These are phyloP conservation scores for Todiramphus chloris DNA, from an alignment of 2,113 vertebrate species.

Conservation along the genomic window DNA sequence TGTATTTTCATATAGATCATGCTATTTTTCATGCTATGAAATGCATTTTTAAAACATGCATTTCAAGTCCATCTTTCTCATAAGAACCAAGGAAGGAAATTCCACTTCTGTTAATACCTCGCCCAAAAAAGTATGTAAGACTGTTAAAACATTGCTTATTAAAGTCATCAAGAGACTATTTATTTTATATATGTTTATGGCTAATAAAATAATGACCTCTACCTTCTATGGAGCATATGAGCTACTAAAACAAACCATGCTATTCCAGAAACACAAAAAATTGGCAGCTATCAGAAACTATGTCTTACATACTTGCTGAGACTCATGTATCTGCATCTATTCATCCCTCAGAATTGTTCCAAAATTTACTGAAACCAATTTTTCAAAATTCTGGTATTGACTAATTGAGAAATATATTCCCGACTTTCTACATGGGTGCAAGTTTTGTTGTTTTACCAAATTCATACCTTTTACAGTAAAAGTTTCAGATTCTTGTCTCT, in stretches of 20 bases:
- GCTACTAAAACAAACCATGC: background rate
- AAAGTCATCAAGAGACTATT: background rate
- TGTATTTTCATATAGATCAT: background rate
- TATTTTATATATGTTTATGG: background rate
- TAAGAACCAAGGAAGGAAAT: background rate
- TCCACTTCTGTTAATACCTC: background rate
- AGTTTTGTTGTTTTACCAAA: background rate
- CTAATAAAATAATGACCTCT: background rate
- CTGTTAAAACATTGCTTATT: background rate
- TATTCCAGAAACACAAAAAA: background rate
- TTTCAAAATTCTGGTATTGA: background rate
- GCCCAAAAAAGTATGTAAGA: background rate
- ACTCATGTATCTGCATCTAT: background rate
- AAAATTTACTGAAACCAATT: background rate
- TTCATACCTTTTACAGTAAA: background rate
- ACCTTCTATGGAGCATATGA: background rate
- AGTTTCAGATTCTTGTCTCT: background rate
- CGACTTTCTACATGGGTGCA: background rate
- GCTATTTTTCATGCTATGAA: too few relatives aligned
- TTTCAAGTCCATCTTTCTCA: rapidly evolving
- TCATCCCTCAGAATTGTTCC: background rate
- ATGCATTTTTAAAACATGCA: background rate
- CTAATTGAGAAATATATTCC: background rate
- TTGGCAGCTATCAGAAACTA: background rate
- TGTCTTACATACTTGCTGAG: background rate